Evolutionary conservation across 2,888 invertebrate species (phyloP).

Genomic region (Microchrysa polita): DNA sequence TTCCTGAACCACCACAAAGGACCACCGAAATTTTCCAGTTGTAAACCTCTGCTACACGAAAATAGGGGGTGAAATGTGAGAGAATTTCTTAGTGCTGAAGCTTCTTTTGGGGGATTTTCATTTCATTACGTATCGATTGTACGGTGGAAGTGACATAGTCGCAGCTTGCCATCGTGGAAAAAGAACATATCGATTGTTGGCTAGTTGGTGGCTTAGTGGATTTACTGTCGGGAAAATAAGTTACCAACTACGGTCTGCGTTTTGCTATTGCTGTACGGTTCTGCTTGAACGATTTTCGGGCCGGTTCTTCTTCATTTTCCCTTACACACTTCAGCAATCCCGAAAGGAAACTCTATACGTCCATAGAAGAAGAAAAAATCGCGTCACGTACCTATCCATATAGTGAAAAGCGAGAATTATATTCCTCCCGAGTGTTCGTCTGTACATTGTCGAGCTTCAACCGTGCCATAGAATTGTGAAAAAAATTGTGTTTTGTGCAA

Average conservation of each 20-base stretch:
- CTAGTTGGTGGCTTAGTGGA: conserved; percentile 13
- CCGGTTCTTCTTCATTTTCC: background rate
- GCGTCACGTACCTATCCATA: no score
- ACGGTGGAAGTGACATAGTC: conserved; percentile 41
- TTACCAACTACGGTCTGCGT: conserved; percentile 6
- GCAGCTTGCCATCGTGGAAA: conserved; percentile 34
- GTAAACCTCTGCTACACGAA: conserved; percentile 5
- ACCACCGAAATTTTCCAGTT: conserved; percentile 14
- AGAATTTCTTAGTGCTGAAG: conserved; percentile 25
- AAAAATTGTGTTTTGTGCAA: conserved; percentile 13
- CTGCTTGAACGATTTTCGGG: conserved; percentile 9
- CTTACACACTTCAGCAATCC: background rate
- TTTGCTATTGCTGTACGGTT: conserved; percentile 20
- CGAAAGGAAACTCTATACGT: background rate
- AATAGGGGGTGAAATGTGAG: conserved; percentile 30
- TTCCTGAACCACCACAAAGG: no score
- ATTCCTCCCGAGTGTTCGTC: background rate
- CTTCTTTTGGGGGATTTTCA: conserved; percentile 44
- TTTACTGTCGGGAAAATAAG: conserved; percentile 18
- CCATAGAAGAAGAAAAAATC: background rate
- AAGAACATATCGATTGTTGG: conserved; percentile 38
- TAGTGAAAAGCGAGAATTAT: background rate
- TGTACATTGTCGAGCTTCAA: background rate
- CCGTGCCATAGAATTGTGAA: conserved; percentile 19
- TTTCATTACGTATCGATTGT: conserved; percentile 46